Evolutionary conservation across 2,113 vertebrate species (phyloP), one percentile per base, ranked within the genome.

Genomic region (Paramisgurnus dabryanus): DNA sequence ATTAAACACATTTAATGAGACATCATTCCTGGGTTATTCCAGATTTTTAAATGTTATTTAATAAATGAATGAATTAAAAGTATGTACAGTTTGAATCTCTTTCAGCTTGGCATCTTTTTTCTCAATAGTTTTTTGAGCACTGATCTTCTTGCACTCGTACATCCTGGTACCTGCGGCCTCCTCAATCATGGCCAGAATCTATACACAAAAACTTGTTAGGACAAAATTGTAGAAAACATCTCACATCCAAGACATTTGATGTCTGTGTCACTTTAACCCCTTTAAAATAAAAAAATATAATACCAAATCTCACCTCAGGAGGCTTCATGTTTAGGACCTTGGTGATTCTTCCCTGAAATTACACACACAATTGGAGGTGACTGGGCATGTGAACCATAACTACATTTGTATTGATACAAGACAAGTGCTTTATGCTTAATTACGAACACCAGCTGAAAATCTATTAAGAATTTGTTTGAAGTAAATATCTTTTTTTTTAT

Each of bases 301-400:
- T 22, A 69, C 47, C 50, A 68, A 7, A 13, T 22, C 90, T 93
- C 93, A 99, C 97, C 95, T 99, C 97, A 78, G 93, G 90, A 71
- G 98, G 97, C 80, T 99, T 99, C 98, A 99, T 99, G 86, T 97
- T 99, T 58, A 99, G 86, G 80, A 99, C 95, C 90, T 98, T 99
- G 12, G 97, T 99, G 91, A 99, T 98, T 90, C 92, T 93, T 7
- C 98, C 98, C 98, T 99, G 69, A 87, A 90, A 85, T 27, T 49
- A 55, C 27, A 39, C 74, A 47, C 5, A 78, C 5, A 27, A 53
- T 34, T 10, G 22, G 47, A 55, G 27, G n/a, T 13, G 11, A 67
- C 2, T 58, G 9, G 13, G 22, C 17, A 70, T 53, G 49, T 53
- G 22, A 69, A 70, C 7, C 2, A 7, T 22, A 68, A 68, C 45